Conservation (phyloP, 92 coral and sea anemone genomes). For the Bergia puertoricense region DNA sequence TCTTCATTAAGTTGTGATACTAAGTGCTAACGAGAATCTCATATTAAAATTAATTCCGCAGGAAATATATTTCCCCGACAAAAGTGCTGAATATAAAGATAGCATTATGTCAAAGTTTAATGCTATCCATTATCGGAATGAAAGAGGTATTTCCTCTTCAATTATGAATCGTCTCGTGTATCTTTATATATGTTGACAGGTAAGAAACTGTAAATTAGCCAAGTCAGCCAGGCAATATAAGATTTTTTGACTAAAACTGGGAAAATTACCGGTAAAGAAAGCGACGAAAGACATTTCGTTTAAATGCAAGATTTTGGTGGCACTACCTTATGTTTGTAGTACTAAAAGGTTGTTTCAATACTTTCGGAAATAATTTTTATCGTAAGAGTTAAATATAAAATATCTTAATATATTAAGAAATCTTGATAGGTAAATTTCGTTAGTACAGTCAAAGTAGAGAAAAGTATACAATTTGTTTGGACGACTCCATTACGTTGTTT, state of each 20-base stretch:
- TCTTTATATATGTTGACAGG: neutral
- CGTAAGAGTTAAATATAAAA: neutral
- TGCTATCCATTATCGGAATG: slow-evolving; percentile 22
- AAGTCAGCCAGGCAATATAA: neutral
- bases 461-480: neutral
- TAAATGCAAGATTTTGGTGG: no score
- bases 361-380: no score
- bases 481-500: neutral
- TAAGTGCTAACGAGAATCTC: neutral
- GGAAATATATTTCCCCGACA: slow-evolving; percentile 17
- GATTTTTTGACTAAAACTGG: neutral
- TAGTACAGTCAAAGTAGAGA: neutral
- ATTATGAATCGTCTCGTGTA: neutral
- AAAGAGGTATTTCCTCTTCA: slow-evolving; percentile 30
- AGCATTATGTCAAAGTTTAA: slow-evolving; percentile 3
- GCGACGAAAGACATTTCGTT: neutral
- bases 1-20: slow-evolving; percentile 16
- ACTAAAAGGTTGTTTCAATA: neutral
- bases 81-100: slow-evolving; percentile 13
- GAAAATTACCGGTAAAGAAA: neutral
- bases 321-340: no score
- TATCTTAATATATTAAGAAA: neutral
- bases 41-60: neutral
- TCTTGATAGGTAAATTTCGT: neutral
- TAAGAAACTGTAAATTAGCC: neutral